A percentile compares a stretch with the other conserved stretches of the same genome.
These are phyloP conservation scores for Cydia pomonella DNA, from an alignment of 1,140 invertebrate species.

Conservation along the genomic window DNA sequence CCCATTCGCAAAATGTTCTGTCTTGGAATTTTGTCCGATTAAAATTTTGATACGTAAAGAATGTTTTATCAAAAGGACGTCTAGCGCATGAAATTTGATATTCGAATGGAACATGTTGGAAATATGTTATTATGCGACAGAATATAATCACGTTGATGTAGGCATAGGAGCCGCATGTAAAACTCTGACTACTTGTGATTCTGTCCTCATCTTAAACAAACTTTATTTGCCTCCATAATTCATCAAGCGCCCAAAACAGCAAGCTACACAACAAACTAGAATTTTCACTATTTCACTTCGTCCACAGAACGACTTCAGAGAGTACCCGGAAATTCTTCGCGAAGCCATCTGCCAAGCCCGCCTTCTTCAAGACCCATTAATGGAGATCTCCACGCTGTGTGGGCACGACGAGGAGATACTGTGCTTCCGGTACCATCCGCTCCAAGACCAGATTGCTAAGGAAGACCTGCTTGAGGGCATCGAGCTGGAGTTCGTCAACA, in stretches of 20 bases:
- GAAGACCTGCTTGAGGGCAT: slow-evolving; percentile 93
- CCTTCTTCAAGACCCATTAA: slow-evolving; percentile 95
- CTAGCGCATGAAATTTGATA: too few species aligned
- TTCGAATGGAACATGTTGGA: too few species aligned
- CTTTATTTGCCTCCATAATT: too few species aligned
- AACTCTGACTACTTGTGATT: too few species aligned
- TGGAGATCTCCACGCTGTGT: slow-evolving; percentile 98
- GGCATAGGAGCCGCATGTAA: too few species aligned
- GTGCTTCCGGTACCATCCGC: slow-evolving; percentile 94
- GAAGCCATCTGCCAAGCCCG: slow-evolving; percentile 96
- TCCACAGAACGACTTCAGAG: slow-evolving; percentile 89
- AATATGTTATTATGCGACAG: too few species aligned
- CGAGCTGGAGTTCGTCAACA: slow-evolving; percentile 94
- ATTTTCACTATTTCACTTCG: slow-evolving; percentile 38
- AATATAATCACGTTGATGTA: too few species aligned
- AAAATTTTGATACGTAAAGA: too few species aligned
- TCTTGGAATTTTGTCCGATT: too few species aligned
- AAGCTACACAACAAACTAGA: neutral
- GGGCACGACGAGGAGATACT: slow-evolving; percentile 97
- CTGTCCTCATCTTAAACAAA: too few species aligned
- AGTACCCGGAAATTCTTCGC: slow-evolving; percentile 93
- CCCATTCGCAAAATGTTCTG: too few species aligned
- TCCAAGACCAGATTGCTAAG: slow-evolving; percentile 92
- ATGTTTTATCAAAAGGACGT: too few species aligned
- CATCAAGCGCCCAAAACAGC: neutral